These are phyloP conservation scores for Melanotaenia maccullochi DNA, from an alignment of 2,797 vertebrate species.

Conservation along the genomic window DNA sequence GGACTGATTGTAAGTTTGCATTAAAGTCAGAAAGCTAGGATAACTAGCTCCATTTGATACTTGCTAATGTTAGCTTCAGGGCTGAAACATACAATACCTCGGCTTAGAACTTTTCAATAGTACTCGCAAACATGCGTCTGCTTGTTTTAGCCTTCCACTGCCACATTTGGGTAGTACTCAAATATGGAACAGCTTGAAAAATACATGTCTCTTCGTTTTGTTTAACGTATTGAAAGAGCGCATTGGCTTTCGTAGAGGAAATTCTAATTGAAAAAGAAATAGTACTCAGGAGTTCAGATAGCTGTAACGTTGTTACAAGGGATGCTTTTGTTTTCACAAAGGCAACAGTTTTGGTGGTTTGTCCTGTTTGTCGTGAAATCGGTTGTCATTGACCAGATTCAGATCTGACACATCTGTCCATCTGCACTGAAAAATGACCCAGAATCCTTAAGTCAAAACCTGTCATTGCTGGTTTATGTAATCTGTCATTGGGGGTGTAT, in stretches of 20 bases:
- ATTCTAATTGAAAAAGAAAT: too few species aligned
- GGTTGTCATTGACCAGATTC: too few species aligned
- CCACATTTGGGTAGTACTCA: too few species aligned
- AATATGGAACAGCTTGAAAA: not conserved
- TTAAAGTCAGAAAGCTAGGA: not conserved
- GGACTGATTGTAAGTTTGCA: not conserved
- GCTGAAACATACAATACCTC: not conserved
- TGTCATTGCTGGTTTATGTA: not conserved
- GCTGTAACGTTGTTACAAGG: not conserved
- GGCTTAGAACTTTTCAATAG: not conserved
- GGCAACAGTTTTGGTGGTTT: not conserved
- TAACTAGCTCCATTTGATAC: not conserved
- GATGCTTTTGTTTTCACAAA: not conserved
- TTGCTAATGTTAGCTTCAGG: not conserved
- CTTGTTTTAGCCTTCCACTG: too few species aligned
- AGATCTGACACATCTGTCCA: not conserved
- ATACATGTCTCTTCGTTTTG: not conserved
- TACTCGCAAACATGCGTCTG: too few species aligned
- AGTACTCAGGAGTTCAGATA: too few species aligned
- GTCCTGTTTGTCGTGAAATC: not conserved
- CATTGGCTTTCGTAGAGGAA: too few species aligned
- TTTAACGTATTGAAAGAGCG: too few species aligned
- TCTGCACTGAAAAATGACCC: too few species aligned
- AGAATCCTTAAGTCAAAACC: not conserved
- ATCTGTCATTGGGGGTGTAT: not conserved